Evolutionary conservation across 2,113 vertebrate species (phyloP), one percentile per base, ranked within the genome.

Genomic region (Cepphus grylle): DNA sequence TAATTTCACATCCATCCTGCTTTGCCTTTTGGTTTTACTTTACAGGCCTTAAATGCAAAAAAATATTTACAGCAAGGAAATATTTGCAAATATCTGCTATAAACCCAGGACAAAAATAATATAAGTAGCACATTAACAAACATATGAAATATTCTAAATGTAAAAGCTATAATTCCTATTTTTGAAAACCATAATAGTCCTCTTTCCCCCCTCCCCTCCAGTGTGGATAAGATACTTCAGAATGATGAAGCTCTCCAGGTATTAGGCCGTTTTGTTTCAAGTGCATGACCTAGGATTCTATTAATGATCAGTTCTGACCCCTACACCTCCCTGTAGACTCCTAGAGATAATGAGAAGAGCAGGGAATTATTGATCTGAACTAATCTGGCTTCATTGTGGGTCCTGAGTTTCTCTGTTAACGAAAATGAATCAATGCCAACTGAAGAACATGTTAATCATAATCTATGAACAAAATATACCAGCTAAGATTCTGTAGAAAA

Each of bases 361-460:
- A 76, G 32, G 22, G 77, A 95, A 95, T 80, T 96, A 98, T 90
- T 91, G 96, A 95, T 55, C 12, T 4, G 78, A 94, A 59, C 55
- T 90, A 93, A 96, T 32, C 71, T 80, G 70, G 21, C 23, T 92
- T 95, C 74, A 76, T 90, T 79, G 65, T 59, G 84, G 78, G 78
- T 76, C 7, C 18, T 17, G 42, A 53, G 17, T 45, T 78, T 89
- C 47, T 59, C 45, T 76, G 55, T 93, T 59, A 66, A 94, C 87
- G 34, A 82, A 91, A 89, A 95, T 61, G 87, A 47, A 67, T 80
- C 83, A 58, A 15, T 10, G 30, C 9, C 55, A 67, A 29, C 19
- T 30, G 58, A 56, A 94, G 58, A 88, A 36, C 53, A 74, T 11
- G 22, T 43, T 81, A 79, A 72, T 72, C 18, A 63, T 62, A 85